Evolutionary conservation across 2,888 invertebrate species (phyloP).

Genomic region (Exocentrus adspersus): DNA sequence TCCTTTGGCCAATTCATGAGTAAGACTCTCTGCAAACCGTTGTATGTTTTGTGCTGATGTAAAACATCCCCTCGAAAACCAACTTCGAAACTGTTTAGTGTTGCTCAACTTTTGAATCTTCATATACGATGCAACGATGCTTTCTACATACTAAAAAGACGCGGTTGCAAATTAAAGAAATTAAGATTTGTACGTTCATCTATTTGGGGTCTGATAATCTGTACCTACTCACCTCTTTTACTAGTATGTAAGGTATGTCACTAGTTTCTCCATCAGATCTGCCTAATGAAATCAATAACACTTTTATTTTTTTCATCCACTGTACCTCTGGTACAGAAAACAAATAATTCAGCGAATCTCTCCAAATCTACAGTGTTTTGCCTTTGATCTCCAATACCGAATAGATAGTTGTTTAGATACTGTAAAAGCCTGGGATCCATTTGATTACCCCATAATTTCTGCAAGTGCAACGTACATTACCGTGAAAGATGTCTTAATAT

Average conservation of each 20-base stretch:
- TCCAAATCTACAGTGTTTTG: slow-evolving; percentile 69
- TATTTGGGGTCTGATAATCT: too few species aligned
- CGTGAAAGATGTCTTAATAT: too few species aligned
- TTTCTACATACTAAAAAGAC: slow-evolving; percentile 73
- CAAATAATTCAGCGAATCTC: slow-evolving; percentile 75
- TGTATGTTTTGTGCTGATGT: slow-evolving; percentile 68
- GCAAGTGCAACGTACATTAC: too few species aligned
- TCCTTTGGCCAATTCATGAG: slow-evolving; percentile 64
- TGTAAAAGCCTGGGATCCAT: slow-evolving; percentile 75
- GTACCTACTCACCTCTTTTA: slow-evolving; percentile 68
- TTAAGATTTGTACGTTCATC: too few species aligned
- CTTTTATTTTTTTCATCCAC: slow-evolving; percentile 72
- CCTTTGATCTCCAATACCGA: slow-evolving; percentile 68
- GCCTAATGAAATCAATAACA: slow-evolving; percentile 69
- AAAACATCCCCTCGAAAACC: slow-evolving; percentile 71
- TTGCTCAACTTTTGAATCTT: slow-evolving; percentile 71
- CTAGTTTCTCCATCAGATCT: slow-evolving; percentile 66
- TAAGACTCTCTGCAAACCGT: slow-evolving; percentile 69
- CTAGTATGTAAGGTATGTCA: slow-evolving; percentile 70
- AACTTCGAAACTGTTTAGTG: slow-evolving; percentile 67
- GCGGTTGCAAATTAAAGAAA: too few species aligned
- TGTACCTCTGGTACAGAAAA: slow-evolving; percentile 75
- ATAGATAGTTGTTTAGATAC: slow-evolving; percentile 75
- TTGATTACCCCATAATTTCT: slow-evolving; percentile 77
- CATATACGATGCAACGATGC: slow-evolving; percentile 80